A percentile compares a stretch with the other conserved stretches of the same genome.
These are phyloP conservation scores for Latrodectus elegans DNA, from an alignment of 2,888 invertebrate species.

Conservation along the genomic window DNA sequence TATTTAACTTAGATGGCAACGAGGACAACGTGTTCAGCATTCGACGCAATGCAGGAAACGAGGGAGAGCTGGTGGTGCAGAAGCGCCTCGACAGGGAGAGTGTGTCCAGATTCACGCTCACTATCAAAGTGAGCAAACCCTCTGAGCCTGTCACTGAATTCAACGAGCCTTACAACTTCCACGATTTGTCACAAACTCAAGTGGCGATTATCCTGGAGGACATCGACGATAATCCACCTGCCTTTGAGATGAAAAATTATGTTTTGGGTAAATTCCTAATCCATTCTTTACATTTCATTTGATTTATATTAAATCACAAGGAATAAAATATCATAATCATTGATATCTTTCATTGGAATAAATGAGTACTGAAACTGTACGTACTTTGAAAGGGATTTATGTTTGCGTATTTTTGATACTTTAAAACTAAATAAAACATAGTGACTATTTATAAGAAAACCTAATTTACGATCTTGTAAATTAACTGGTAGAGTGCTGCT, in stretches of 20 bases:
- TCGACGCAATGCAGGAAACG: constrained; percentile 81
- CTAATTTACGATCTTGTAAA: too few species aligned
- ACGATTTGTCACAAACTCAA: constrained; percentile 79
- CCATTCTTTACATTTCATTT: background rate
- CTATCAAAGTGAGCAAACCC: constrained; percentile 77
- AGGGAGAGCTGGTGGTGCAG: constrained; percentile 80
- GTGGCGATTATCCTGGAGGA: constrained; percentile 81
- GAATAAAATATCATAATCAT: too few species aligned
- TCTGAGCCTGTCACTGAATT: constrained; percentile 45
- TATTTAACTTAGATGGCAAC: constrained; percentile 79
- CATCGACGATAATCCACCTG: constrained; percentile 84
- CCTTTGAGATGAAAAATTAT: constrained; percentile 80
- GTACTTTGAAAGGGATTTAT: too few species aligned
- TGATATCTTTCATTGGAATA: too few species aligned
- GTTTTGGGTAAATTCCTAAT: constrained; percentile 78
- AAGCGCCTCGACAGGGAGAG: constrained; percentile 82
- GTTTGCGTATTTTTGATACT: too few species aligned
- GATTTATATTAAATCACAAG: too few species aligned
- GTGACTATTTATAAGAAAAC: too few species aligned
- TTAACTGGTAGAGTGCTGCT: too few species aligned
- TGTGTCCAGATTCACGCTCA: constrained; percentile 79
- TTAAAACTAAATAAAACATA: too few species aligned
- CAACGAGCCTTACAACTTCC: constrained; percentile 79
- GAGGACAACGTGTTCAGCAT: constrained; percentile 81
- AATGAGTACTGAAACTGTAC: too few species aligned